Evolutionary conservation across 2,797 vertebrate genomes (phyloP), one percentile per base, ranked within the genome.

Genomic region (Micropoecilia bifurca): DNA sequence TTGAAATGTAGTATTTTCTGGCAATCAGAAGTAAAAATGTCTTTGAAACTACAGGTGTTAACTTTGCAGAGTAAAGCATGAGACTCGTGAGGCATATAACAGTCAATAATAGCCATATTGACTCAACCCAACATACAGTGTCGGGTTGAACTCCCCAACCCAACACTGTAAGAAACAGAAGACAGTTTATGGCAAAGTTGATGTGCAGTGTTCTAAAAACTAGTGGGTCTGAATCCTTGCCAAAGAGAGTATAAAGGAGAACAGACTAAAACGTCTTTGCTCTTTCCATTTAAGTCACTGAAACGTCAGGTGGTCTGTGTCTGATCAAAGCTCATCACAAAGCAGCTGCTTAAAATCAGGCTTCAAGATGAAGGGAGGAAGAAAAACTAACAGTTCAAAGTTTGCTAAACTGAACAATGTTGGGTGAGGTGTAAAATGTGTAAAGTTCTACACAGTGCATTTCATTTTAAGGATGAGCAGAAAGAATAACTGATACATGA

Each of bases 31-130:
- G 8, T 41, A 94, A 95, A 94, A 89, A 86, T 94, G 68, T 71
- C 94, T 94, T 85, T 91, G 90, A 89, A 93, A 94, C 93, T 83
- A 87, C 89, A 93, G 93, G 93, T 81, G 90, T 95, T 95, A 95
- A 92, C 87, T 89, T 93, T 30, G 86, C 86, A 82, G 89, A 92
- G 91, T 88, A 87, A 94, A 93, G 86, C 87, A 91, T 85, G 89
- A 89, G 91, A 80, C 94, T 93, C 88, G 82, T 89, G 94, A 92
- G 94, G 91, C 90, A 88, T 85, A 89, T 95, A 96, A 95, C 88
- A 86, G 55, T 81, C 79, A 76, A 88, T 90, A 90, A 92, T 82
- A 88, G 89, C 79, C 87, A 87, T 89, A 92, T 90, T 92, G 91
- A 8, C 30, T 36, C 59, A 61, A 84, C 78, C 88, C 85, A 81